Base-by-base conservation (phyloP, 2,888 invertebrate species). In the Erpobdella octoculata region DNA sequence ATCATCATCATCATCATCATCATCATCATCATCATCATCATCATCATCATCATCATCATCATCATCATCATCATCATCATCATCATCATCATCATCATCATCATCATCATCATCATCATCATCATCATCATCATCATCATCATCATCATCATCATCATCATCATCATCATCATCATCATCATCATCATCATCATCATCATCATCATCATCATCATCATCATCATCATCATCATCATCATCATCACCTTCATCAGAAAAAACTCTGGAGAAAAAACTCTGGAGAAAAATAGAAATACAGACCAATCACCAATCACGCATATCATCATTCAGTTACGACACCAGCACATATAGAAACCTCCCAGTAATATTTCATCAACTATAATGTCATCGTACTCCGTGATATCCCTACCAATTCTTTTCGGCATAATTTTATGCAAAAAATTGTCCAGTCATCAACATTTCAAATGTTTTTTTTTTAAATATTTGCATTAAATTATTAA, bases 1-100 rank as follows among this genome's bases (percentile, higher is more conserved):
- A 33, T 72, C 37, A 68, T 72, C 65, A 2, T 68, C 61, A 67
- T 72, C 66, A 64, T 73, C 65, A 74, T 73, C 72, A 71, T 72
- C 73, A 74, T 73, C 72, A 64, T 68, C 70, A 70, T 72, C 70
- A 64, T 73, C 65, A 71, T 73, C 69, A 74, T 68, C 72, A 66
- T 74, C 62, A 74, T 74, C 68, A 74, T 73, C 71, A 72, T 71
- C 70, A 72, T 67, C 71, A 71, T 68, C 67, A 28, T 48, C 35
- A 35, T 53, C 35, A 28, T 62, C 61, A 37, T 70, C 37, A 37
- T 62, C 31, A 37, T 70, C 37, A 31, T 62, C 25, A 37, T 70
- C n/a, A 25, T 61, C 33, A 38, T 70, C 28, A 37, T 70, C 35
- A 58, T 68, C 48, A 68, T 58, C 48, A 68, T 58, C 59, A 58